Evolutionary conservation across 2,888 invertebrate genomes (phyloP).

Genomic region (Cyrtodaria siliqua): DNA sequence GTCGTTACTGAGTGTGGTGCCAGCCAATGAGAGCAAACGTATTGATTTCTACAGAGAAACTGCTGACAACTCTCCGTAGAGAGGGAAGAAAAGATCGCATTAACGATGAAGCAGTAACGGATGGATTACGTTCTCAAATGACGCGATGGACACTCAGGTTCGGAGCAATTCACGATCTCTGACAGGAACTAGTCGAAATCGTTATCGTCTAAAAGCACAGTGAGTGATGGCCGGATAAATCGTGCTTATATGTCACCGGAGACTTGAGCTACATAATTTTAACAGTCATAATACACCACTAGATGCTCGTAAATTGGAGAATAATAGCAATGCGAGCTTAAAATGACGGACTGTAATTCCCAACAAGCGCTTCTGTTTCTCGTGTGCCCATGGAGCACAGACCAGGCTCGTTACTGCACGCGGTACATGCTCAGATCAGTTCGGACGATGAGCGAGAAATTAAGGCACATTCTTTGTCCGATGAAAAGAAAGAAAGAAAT

Average conservation of each 20-base stretch:
- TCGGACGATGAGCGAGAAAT: constrained; percentile 64
- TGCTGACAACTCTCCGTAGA: constrained; percentile 50
- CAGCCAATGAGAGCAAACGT: constrained; percentile 80
- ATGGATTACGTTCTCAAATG: constrained; percentile 37
- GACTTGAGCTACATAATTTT: constrained; percentile 80
- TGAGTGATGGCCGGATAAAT: constrained; percentile 79
- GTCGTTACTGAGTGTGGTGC: constrained; percentile 80
- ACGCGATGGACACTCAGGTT: constrained; percentile 55
- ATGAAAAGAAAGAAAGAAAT: constrained; percentile 66
- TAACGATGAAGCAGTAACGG: constrained; percentile 39
- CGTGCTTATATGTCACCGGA: constrained; percentile 83
- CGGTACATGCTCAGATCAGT: constrained; percentile 51
- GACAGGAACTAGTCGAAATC: constrained; percentile 48
- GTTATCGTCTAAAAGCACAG: constrained; percentile 37
- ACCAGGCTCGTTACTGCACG: constrained; percentile 49
- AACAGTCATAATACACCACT: constrained; percentile 47
- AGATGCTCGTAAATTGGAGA: constrained; percentile 47
- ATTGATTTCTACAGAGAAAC: constrained; percentile 82
- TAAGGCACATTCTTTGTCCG: constrained; percentile 27
- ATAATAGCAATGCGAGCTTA: constrained; percentile 29
- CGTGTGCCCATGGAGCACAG: constrained; percentile 65
- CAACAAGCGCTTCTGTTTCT: constrained; percentile 55
- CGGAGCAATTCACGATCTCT: constrained; percentile 43
- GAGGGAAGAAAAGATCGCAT: constrained; percentile 35
- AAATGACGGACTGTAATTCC: constrained; percentile 51